A percentile compares a stretch with the other conserved stretches of the same genome.
These are phyloP conservation scores for Ptilonorhynchus violaceus DNA, from an alignment of 2,113 vertebrate species.

Conservation along the genomic window DNA sequence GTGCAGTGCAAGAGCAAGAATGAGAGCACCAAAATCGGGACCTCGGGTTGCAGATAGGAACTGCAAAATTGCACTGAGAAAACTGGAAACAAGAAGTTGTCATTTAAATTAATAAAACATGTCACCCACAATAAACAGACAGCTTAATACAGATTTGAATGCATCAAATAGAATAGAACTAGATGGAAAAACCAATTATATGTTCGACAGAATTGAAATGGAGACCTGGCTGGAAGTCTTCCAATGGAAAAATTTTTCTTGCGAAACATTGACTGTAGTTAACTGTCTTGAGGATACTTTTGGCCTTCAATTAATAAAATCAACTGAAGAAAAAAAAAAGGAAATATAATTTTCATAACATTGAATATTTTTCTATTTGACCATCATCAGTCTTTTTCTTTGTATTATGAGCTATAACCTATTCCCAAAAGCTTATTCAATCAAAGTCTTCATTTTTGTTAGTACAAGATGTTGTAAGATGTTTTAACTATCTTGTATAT, in stretches of 20 bases:
- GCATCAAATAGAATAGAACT: background rate
- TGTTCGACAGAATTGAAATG: background rate
- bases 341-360: background rate
- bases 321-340: background rate
- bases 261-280: background rate
- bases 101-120: background rate
- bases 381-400: background rate
- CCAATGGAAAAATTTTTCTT: slow-evolving; percentile 20
- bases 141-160: background rate
- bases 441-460: background rate
- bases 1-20: background rate
- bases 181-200: slow-evolving; percentile 9
- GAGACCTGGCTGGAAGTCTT: background rate
- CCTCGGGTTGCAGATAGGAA: background rate
- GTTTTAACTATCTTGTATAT: background rate
- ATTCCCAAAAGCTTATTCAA: background rate
- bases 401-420: background rate
- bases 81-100: background rate
- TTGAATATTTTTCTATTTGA: background rate
- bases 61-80: background rate
- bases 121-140: background rate
- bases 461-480: background rate
- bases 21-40: background rate
- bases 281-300: slow-evolving; percentile 1
- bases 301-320: background rate